A percentile compares a stretch with the other conserved stretches of the same genome.
These are phyloP conservation scores for Etheostoma spectabile DNA, from an alignment of 2,113 vertebrate species.

Conservation along the genomic window DNA sequence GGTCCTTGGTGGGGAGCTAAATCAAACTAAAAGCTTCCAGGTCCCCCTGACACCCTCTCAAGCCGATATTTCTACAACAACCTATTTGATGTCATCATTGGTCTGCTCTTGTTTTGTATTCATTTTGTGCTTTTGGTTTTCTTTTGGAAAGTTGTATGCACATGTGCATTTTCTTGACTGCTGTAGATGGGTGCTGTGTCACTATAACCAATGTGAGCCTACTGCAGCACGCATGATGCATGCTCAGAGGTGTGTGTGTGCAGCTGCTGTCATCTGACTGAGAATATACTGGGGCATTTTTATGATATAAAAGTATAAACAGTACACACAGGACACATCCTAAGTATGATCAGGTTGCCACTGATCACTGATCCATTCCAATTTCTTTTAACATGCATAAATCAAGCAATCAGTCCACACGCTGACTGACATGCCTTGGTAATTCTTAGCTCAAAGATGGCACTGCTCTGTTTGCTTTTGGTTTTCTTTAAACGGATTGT, in stretches of 20 bases:
- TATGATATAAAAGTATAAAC: neutral
- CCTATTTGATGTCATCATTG: conserved; percentile 78
- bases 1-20: conserved; percentile 73
- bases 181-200: conserved; percentile 78
- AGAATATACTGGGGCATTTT: conserved; percentile 66
- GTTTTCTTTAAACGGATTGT: conserved; percentile 54
- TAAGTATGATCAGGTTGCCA: conserved; percentile 16
- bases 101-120: conserved; percentile 77
- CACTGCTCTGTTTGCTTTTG: conserved; percentile 64
- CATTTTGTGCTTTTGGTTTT: conserved; percentile 76
- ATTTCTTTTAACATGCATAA: neutral
- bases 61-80: conserved; percentile 76
- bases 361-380: conserved; percentile 1
- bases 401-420: neutral
- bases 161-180: conserved; percentile 75
- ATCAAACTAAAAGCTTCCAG: conserved; percentile 79
- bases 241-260: conserved; percentile 76
- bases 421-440: conserved; percentile 55
- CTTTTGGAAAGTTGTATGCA: conserved; percentile 74
- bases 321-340: neutral
- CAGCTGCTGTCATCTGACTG: conserved; percentile 73
- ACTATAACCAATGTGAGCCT: conserved; percentile 77
- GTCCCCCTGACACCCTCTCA: conserved; percentile 67
- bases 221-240: conserved; percentile 80
- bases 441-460: conserved; percentile 70